Percentiles rank a stretch among this genome's conserved stretches.
phyloP scores from a whole-genome alignment of 1,140 invertebrate genomes.

The Phocides pigmalion region DNA sequence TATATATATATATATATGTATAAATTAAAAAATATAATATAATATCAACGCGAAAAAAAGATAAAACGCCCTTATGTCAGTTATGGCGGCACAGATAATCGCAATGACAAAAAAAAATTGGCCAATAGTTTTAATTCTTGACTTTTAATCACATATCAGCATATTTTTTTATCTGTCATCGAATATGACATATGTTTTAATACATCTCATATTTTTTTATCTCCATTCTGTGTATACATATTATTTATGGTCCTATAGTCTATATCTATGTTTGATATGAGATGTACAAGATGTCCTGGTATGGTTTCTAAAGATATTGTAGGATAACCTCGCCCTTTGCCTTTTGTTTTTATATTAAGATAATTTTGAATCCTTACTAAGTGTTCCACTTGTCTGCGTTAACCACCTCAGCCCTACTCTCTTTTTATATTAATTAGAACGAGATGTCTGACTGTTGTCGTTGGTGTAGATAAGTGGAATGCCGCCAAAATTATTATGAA shows the following conservation, averaged over 20 bases:
- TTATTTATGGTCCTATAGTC: constrained; percentile 4
- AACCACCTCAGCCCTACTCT: not conserved
- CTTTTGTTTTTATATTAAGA: constrained; percentile 1
- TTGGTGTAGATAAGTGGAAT: not conserved
- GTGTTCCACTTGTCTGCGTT: not conserved
- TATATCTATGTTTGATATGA: constrained; percentile 44
- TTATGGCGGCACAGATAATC: too few species aligned
- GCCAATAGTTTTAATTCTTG: too few species aligned
- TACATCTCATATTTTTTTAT: not conserved
- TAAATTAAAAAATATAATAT: too few species aligned
- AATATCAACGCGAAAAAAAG: too few species aligned
- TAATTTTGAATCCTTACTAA: not conserved
- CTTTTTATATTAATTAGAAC: not conserved
- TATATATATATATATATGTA: too few species aligned
- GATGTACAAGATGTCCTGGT: constrained; percentile 45
- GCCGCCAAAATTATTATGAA: not conserved
- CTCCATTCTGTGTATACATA: constrained; percentile 1
- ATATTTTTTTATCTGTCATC: too few species aligned
- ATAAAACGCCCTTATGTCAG: too few species aligned
- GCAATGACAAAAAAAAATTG: too few species aligned
- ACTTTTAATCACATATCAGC: too few species aligned
- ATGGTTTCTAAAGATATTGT: constrained; percentile 36
- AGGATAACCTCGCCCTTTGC: constrained; percentile 11
- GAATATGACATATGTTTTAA: too few species aligned
- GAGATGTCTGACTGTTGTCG: not conserved